Evolutionary conservation across 53 echinoderm and acorn worm genomes (phyloP), one percentile per base, ranked within the genome.

Genomic region (Pentamera pediparva): DNA sequence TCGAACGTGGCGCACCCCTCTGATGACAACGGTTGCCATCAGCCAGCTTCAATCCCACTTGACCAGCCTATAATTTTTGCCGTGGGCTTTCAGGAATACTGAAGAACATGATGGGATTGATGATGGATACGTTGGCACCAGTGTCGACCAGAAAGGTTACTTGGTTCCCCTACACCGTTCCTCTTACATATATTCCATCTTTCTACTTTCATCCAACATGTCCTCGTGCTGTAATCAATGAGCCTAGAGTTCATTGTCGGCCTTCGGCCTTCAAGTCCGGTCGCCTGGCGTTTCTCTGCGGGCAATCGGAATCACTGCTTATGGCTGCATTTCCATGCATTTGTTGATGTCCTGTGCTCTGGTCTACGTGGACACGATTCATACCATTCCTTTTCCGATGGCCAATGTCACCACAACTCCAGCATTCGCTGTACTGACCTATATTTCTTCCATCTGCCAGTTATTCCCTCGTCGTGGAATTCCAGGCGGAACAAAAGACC

Each of bases 261-360:
- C 3, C 62, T 61, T 61, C 35, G 62, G n/a, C 62, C 62, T 32
- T 4, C 62, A 61, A 35, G 62, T 34, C 62, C 62, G 35, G 3
- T 11, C 36, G 1, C 5, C 3, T 1, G 5, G 0, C 2, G 62
- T 61, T 61, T 61, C 35, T 37, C 62, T 31, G 35, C 10, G 18
- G 18, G 50, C 2, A 18, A 19, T 50, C n/a, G 50, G 18, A 19
- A 18, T 3, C n/a, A 19, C 22, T 50, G n/a, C 22, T 18, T 50
- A 19, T 3, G 8, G 18, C 50, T 2, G 18, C 50, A 18, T 50
- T 50, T 22, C 4, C n/a, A 19, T 18, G 50, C 8, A 19, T 22
- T 4, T 10, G 1, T 0, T 2, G 2, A 0, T 3, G 33, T 2
- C 1, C 35, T 34, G 32, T 34, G 35, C 1, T 34, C 0, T 35